Percentiles rank a stretch among this genome's conserved stretches.
Conservation (phyloP, 2,113 vertebrate genomes). For the Nymphicus hollandicus region DNA sequence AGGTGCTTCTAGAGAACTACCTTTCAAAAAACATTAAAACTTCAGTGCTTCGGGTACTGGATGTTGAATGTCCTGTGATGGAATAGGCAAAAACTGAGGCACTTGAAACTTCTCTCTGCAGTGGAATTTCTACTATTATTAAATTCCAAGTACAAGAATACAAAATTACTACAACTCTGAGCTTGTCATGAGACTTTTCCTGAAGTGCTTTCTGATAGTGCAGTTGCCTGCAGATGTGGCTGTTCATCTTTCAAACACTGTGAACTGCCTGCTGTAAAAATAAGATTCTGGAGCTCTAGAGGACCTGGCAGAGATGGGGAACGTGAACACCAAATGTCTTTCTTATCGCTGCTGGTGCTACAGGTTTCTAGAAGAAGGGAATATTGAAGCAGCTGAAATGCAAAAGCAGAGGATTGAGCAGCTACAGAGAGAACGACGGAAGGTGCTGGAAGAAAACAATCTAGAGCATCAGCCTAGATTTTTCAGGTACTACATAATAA, state of each 20-base stretch:
- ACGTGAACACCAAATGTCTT: not conserved
- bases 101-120: not conserved
- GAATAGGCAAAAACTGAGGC: not conserved
- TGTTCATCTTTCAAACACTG: not conserved
- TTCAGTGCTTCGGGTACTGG: not conserved
- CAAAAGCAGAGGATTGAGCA: conserved; percentile 94
- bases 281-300: not conserved
- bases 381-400: conserved; percentile 85
- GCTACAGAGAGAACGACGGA: conserved; percentile 88
- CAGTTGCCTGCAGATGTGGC: not conserved
- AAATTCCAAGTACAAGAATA: not conserved
- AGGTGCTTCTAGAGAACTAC: not conserved
- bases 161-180: not conserved
- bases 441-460: conserved; percentile 85
- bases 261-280: not conserved
- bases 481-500: conserved; percentile 82
- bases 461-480: conserved; percentile 87
- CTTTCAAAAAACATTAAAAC: not conserved
- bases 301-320: not conserved
- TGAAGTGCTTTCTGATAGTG: not conserved
- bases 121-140: not conserved
- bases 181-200: not conserved
- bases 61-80: not conserved
- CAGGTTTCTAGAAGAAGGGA: conserved; percentile 94
- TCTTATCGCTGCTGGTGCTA: not conserved